Evolutionary conservation across 2,797 vertebrate genomes (phyloP).

Genomic region (Emys orbicularis): DNA sequence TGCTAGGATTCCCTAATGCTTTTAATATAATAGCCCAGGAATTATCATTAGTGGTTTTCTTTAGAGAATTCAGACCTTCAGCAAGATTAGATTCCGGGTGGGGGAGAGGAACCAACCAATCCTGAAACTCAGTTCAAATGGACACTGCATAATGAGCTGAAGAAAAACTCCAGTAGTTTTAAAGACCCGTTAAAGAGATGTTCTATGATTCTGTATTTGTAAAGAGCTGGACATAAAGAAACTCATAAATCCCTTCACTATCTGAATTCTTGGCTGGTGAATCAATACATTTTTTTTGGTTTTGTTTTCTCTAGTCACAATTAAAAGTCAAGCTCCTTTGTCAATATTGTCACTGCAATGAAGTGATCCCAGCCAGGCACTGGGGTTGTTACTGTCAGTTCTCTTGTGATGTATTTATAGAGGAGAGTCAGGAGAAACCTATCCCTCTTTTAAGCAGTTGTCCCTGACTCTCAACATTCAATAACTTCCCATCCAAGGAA

Average conservation of each 20-base stretch:
- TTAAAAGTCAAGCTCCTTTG: background rate
- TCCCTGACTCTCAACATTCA: background rate
- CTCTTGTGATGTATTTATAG: fast-evolving
- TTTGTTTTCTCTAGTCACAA: background rate
- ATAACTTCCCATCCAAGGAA: background rate
- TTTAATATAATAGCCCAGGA: background rate
- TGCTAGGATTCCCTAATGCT: background rate
- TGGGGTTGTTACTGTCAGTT: background rate
- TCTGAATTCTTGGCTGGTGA: background rate
- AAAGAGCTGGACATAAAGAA: background rate
- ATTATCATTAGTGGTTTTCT: background rate
- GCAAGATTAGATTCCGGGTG: background rate
- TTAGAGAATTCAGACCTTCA: background rate
- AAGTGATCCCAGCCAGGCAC: background rate
- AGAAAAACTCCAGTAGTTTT: background rate
- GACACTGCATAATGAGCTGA: background rate
- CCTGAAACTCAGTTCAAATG: background rate
- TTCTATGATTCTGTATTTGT: background rate
- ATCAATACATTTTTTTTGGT: background rate
- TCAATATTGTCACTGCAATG: background rate
- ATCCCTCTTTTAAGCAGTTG: background rate
- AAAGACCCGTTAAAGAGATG: background rate
- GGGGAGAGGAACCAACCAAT: background rate
- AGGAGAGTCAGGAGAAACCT: background rate
- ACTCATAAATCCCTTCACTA: background rate